Evolutionary conservation across 2,888 invertebrate species (phyloP).

Genomic region (Diaprepes abbreviatus): DNA sequence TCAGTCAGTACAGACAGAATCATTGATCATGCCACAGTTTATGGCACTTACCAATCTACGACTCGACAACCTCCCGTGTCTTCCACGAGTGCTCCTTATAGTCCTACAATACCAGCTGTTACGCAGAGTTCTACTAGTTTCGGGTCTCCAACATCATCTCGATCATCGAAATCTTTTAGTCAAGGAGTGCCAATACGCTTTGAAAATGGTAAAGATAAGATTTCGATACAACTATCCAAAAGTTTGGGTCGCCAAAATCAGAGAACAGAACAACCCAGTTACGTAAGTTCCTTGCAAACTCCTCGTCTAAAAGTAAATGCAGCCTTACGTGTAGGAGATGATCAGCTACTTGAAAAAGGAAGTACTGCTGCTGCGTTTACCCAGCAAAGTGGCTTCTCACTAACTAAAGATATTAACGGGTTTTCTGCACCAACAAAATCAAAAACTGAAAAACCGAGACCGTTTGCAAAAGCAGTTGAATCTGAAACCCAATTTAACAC

Average conservation of each 20-base stretch:
- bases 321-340: slow-evolving; percentile 26
- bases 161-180: slow-evolving; percentile 24
- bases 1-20: slow-evolving; percentile 62
- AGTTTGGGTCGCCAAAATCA: slow-evolving; percentile 41
- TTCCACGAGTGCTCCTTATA: slow-evolving; percentile 40
- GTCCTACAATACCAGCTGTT: slow-evolving; percentile 44
- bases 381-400: slow-evolving; percentile 45
- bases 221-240: slow-evolving; percentile 53
- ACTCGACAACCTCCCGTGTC: slow-evolving; percentile 54
- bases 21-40: slow-evolving; percentile 66
- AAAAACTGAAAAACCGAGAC: slow-evolving; percentile 53
- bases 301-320: slow-evolving; percentile 24
- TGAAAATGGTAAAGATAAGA: slow-evolving; percentile 51
- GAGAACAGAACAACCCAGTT: not conserved
- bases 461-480: slow-evolving; percentile 53
- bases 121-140: slow-evolving; percentile 12
- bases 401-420: slow-evolving; percentile 44
- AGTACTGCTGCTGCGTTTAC: slow-evolving; percentile 10
- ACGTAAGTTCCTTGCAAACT: slow-evolving; percentile 8
- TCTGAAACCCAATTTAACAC: slow-evolving; percentile 20
- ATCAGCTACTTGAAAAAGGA: slow-evolving; percentile 4
- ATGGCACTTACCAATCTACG: slow-evolving; percentile 61
- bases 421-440: slow-evolving; percentile 17
- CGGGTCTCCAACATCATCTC: not conserved
- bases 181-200: slow-evolving; percentile 53